These are phyloP conservation scores for Corythornis leucogaster DNA, from an alignment of 2,797 vertebrate genomes.

Conservation along the genomic window DNA sequence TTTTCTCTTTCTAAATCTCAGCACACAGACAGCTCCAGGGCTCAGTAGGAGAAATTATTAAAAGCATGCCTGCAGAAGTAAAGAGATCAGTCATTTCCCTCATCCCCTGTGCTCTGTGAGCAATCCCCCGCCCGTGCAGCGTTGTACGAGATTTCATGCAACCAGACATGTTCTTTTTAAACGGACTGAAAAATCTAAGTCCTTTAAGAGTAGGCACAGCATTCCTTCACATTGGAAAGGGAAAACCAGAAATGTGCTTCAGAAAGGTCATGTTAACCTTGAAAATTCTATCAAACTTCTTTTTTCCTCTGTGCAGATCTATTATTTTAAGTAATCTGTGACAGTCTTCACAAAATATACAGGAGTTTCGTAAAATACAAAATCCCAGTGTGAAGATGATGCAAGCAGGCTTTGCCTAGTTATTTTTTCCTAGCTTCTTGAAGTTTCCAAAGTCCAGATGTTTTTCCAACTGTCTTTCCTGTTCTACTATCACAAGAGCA, in stretches of 20 bases:
- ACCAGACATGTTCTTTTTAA: not conserved
- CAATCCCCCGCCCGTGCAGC: not conserved
- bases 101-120: not conserved
- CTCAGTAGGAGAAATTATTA: slow-evolving; percentile 66
- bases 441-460: not conserved
- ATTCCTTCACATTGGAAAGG: not conserved
- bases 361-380: not conserved
- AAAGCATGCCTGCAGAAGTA: slow-evolving; percentile 59
- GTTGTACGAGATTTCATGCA: slow-evolving; percentile 34
- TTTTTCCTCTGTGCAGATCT: not conserved
- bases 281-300: not conserved
- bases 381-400: not conserved
- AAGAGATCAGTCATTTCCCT: slow-evolving; percentile 56
- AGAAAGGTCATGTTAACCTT: slow-evolving; percentile 46
- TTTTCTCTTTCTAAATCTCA: slow-evolving; percentile 46
- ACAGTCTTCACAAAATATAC: not conserved
- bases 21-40: slow-evolving; percentile 52
- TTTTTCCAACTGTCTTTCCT: not conserved
- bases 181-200: slow-evolving; percentile 13
- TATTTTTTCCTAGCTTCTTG: not conserved
- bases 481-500: not conserved
- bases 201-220: not conserved
- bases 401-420: not conserved
- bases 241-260: not conserved
- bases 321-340: not conserved